Evolutionary conservation across 2,113 vertebrate species (phyloP), one percentile per base, ranked within the genome.

Genomic region (Urocynchramus pylzowi): DNA sequence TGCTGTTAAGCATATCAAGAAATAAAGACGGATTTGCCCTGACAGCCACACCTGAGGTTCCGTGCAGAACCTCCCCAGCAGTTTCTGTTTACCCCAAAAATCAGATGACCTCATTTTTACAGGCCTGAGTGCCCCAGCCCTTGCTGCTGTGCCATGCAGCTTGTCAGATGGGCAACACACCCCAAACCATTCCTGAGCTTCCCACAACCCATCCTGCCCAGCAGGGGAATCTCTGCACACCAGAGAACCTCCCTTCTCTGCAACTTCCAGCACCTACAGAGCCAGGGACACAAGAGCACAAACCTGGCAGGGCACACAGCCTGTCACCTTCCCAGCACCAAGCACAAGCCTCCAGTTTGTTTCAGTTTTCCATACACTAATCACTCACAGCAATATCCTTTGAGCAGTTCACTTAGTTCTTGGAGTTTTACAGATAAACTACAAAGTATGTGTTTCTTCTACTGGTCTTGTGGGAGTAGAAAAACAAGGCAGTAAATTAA

Each of bases 11-110:
- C 33, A 5, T 0, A 6, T 12, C 57, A 26, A 30, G 33, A 35
- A 33, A 20, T 3, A 7, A 17, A n/a, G 87, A 53, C 0, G 7
- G 20, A 61, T 76, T 19, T 50, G 54, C 39, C 16, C 60, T 37
- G 79, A 61, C 52, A 70, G 45, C 8, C 45, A 8, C 78, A 78
- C 6, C 74, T 30, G 76, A 64, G 57, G 60, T 13, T 17, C 63
- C 0, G 1, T 12, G 9, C 79, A 69, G 42, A 76, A 2, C 52
- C 37, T 64, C 56, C 74, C 35, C 2, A 5, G 7, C 1, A 7
- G 30, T 14, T 80, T 49, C 54, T 47, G 33, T 39, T 49, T 22
- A 30, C 30, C 30, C 30, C 5, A 10, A 14, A 42, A 44, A 77
- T 56, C 75, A 24, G 41, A 1, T 2, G 3, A 37, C n/a, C 57